These are phyloP conservation scores for Lepidurus apus DNA, from an alignment of 1,140 invertebrate species.

Conservation along the genomic window DNA sequence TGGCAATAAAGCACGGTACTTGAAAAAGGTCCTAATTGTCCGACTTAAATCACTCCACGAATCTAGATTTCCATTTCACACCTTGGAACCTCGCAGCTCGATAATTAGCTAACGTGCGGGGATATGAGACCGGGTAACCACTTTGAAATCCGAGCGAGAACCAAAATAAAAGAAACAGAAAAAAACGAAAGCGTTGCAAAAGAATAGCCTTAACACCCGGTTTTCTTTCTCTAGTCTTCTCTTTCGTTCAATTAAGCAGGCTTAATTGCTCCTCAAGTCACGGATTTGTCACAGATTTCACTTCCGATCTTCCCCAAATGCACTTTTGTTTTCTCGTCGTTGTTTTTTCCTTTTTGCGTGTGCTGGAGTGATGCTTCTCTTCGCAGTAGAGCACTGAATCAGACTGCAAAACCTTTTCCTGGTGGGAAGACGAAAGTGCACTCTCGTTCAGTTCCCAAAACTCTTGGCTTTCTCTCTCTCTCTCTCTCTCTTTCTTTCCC, in stretches of 20 bases:
- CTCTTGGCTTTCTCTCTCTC: not conserved
- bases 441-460: slow-evolving; percentile 5
- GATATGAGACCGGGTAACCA: not conserved
- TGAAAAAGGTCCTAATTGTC: too few species aligned
- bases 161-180: too few species aligned
- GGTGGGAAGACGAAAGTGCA: not conserved
- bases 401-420: not conserved
- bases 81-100: not conserved
- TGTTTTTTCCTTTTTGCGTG: not conserved
- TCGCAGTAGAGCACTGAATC: not conserved
- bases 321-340: too few species aligned
- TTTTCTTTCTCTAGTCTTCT: too few species aligned
- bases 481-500: not conserved
- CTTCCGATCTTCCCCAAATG: not conserved
- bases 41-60: not conserved
- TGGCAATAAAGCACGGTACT: too few species aligned
- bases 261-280: too few species aligned
- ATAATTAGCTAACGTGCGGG: not conserved
- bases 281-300: not conserved
- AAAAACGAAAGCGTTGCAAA: too few species aligned
- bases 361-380: not conserved
- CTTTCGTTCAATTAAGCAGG: too few species aligned
- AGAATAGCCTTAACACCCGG: too few species aligned
- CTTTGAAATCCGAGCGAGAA: not conserved
- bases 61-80: not conserved